phyloP scores from a whole-genome alignment of 1,140 invertebrate genomes.

The Atta cephalotes region DNA sequence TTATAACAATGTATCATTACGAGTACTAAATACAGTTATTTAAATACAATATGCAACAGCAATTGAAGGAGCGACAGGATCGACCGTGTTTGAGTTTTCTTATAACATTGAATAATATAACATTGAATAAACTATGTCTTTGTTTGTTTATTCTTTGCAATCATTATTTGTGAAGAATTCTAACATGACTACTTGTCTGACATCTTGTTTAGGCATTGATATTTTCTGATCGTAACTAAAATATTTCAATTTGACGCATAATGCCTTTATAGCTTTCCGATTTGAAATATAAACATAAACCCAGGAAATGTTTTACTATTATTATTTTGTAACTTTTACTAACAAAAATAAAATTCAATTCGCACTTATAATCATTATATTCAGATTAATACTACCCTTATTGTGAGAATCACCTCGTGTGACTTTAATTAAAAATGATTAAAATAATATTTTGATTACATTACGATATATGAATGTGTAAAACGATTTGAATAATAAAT shows the following conservation, averaged over 20 bases:
- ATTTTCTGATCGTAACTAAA: neutral
- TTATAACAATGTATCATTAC: constrained; percentile 51
- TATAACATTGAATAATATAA: constrained; percentile 42
- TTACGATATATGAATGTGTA: neutral
- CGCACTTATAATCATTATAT: neutral
- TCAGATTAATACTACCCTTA: neutral
- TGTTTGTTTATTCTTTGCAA: constrained; percentile 29
- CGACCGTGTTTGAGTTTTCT: constrained; percentile 6
- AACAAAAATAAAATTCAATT: neutral
- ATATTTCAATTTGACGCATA: neutral
- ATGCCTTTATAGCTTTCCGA: too few relatives aligned
- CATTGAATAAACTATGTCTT: constrained; percentile 21
- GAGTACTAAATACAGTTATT: constrained; percentile 35
- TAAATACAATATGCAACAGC: constrained; percentile 29
- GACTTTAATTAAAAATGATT: neutral
- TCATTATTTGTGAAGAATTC: neutral
- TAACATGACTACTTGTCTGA: neutral
- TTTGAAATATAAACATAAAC: constrained; percentile 26
- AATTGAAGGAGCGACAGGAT: constrained; percentile 18
- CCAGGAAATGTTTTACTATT: neutral
- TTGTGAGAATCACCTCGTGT: neutral
- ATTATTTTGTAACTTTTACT: neutral
- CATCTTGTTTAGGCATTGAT: neutral
- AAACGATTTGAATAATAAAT: neutral
- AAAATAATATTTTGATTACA: neutral